These are phyloP conservation scores for Plestiodon gilberti DNA, from an alignment of 2,113 vertebrate species.

Conservation along the genomic window DNA sequence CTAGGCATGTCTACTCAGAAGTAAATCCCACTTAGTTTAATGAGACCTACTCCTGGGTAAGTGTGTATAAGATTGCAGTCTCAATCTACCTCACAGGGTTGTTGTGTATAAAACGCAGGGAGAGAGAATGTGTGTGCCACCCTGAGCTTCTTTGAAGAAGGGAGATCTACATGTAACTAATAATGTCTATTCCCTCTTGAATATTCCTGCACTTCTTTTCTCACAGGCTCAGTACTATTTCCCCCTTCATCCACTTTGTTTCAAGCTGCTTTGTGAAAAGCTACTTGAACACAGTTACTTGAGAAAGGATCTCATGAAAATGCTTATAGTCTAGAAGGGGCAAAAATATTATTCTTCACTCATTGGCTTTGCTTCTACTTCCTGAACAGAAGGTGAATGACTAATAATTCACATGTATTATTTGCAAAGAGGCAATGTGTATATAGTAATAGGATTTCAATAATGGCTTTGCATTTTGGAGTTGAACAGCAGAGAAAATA, in stretches of 20 bases:
- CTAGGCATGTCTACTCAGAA: too few relatives aligned
- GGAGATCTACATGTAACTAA: neutral
- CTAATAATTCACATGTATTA: neutral
- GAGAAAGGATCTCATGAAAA: neutral
- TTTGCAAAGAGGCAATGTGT: neutral
- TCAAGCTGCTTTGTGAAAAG: neutral
- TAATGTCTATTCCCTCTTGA: neutral
- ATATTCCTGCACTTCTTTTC: neutral
- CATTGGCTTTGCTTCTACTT: neutral
- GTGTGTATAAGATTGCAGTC: too few relatives aligned
- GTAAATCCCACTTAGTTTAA: too few relatives aligned
- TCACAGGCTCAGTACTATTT: neutral
- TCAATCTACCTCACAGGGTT: neutral
- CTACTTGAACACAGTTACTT: neutral
- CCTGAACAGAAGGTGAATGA: neutral
- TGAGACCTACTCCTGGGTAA: too few relatives aligned
- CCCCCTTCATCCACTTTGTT: neutral
- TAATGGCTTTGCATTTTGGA: neutral
- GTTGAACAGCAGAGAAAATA: neutral
- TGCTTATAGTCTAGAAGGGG: neutral
- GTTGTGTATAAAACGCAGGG: neutral
- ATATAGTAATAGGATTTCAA: constrained; percentile 15
- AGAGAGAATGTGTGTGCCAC: neutral
- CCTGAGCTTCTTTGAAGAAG: neutral
- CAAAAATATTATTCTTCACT: neutral